A percentile compares a stretch with the other conserved stretches of the same genome.
Conservation (phyloP, 2,888 invertebrate species). For the Nephrotoma guestfalica region DNA sequence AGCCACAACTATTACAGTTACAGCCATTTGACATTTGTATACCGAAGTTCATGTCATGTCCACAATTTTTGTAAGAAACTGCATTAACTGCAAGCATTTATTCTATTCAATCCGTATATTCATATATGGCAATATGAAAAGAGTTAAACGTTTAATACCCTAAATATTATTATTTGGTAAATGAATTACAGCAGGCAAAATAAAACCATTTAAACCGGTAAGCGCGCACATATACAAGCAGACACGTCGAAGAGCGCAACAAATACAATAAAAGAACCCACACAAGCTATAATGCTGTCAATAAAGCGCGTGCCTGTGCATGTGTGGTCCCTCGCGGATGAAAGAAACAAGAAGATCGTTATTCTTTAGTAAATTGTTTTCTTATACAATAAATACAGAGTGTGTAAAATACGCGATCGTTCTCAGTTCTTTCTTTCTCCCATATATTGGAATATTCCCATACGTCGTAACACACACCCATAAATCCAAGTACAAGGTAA, state of each 20-base stretch:
- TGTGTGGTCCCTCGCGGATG: slow-evolving; percentile 27
- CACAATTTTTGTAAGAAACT: no score
- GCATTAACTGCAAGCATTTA: no score
- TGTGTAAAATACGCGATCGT: background rate
- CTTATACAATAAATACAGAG: background rate
- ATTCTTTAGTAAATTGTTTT: background rate
- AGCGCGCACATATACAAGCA: background rate
- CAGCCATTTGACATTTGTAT: no score
- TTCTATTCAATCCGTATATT: no score
- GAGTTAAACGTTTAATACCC: no score
- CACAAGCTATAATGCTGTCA: slow-evolving; percentile 14
- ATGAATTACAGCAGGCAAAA: background rate
- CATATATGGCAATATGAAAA: no score
- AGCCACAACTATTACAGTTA: no score
- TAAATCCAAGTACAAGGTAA: background rate
- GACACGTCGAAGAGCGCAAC: slow-evolving; percentile 5
- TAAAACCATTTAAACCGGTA: background rate
- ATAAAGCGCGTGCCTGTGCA: slow-evolving; percentile 35
- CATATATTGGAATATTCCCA: background rate
- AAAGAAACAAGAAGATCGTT: background rate
- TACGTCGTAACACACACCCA: background rate
- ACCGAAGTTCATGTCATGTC: no score
- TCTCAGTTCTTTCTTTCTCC: background rate
- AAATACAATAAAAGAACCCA: slow-evolving; percentile 12
- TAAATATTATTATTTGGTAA: background rate